Evolutionary conservation across 2,888 invertebrate genomes (phyloP), one percentile per base, ranked within the genome.

Genomic region (Balanococcus diminutus): DNA sequence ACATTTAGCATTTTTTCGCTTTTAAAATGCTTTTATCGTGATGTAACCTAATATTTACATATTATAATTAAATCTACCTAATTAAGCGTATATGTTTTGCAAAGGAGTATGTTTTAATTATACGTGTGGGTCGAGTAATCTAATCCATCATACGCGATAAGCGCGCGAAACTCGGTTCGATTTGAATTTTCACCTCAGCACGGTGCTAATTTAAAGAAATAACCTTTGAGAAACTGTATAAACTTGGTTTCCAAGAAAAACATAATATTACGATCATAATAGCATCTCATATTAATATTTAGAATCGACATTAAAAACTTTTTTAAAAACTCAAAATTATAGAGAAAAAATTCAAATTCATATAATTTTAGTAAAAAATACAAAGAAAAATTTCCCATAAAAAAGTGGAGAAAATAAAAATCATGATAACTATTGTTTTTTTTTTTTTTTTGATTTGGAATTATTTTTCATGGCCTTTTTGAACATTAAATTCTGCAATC

Each of bases 91-190:
- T 46, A 28, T 67, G 22, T 28, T 67, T 25, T 14, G 25, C 28
- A 28, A 2, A 67, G 11, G 28, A 67, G 28, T 11, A 16, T 8
- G 36, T 8, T 3, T 67, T 67, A 67, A 67, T 67, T 67, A 67
- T n/a, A n/a, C n/a, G n/a, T n/a, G n/a, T 25, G 25, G 61, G 14
- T 67, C 25, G 28, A 67, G 22, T 8, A 67, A 67, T 67, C 22
- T 25, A 67, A 67, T 67, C 61, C 61, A 28, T 67, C 61, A 67
- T 67, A 67, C 1, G 28, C 61, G 61, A 67, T 67, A 67, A 67
- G 28, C 61, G 25, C 22, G 61, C 25, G 25, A 67, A 67, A 25
- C 61, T 25, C 28, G 28, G 61, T 19, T 19, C 51, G n/a, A 19
- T 67, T 28, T 67, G 11, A 67, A 67, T 25, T 67, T 14, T 9